Base-by-base conservation (phyloP, 2,797 vertebrate species). In the Tolypeutes matacus region DNA sequence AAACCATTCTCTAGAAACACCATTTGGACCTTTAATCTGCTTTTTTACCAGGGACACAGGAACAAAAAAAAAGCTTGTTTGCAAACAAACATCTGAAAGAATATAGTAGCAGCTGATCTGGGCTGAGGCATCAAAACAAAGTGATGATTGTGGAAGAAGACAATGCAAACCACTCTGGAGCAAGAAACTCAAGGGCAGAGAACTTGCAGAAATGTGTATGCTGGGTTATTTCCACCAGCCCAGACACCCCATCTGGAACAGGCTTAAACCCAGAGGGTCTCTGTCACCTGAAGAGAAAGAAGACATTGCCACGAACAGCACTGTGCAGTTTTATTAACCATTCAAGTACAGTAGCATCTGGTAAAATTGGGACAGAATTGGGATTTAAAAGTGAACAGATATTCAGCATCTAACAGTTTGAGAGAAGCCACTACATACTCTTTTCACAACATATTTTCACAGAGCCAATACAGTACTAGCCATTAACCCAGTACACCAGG, bases 321-420 rank as follows among this genome's bases (percentile, higher is more conserved):
- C 98, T 98, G 98, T 98, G 98, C 98, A 98, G 98, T 97, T 98
- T 98, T 98, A 98, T 98, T 98, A 98, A 98, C 98, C 98, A 98
- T 98, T 98, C 97, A 89, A 98, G 98, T 98, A 98, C 98, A 98
- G 98, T 97, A 98, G 98, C 75, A 97, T 98, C 98, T 98, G 96
- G 97, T 98, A 98, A 98, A 97, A 97, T 95, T 39, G 96, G 96
- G 97, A 98, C 98, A 98, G 96, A 97, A 98, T 96, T 95, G 97
- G 98, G 96, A 96, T 98, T 95, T 92, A 89, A 97, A 97, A 97
- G 98, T 98, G 97, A 98, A 97, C 97, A 98, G 97, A 97, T 97
- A 97, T 83, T 98, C 95, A 98, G 98, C 97, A 98, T 97, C 98
- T 98, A 98, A 98, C 97, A 97, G 96, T 96, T 94, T 92, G 84